A percentile compares a stretch with the other conserved stretches of the same genome.
Evolutionary conservation across 2,113 vertebrate genomes (phyloP).

Genomic region (Ahaetulla prasina): DNA sequence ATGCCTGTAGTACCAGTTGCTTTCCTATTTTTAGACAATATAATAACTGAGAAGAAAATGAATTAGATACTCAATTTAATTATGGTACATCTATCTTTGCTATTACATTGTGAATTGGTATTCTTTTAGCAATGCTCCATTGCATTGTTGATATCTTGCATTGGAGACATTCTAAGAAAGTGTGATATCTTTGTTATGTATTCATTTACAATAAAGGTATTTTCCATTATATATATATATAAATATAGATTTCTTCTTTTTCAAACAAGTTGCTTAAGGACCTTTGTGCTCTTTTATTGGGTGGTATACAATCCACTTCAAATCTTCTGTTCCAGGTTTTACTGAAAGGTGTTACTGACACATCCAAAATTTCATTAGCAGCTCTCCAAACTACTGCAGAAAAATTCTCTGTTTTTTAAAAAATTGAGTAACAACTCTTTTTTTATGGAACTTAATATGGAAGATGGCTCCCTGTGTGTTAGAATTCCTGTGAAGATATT

Average conservation of each 20-base stretch:
- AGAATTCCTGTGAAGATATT: background rate
- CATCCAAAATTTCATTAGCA: background rate
- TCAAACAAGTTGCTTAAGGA: background rate
- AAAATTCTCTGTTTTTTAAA: background rate
- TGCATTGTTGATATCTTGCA: background rate
- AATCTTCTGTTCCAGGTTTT: background rate
- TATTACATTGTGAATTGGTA: background rate
- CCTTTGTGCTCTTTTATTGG: background rate
- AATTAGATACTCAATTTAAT: background rate
- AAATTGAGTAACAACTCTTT: background rate
- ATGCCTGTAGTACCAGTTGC: background rate
- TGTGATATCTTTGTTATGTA: background rate
- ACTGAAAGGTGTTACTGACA: background rate
- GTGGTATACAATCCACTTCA: background rate
- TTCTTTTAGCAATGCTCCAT: background rate
- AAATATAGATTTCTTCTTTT: background rate
- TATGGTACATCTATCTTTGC: background rate
- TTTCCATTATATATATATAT: background rate
- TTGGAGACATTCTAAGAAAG: background rate
- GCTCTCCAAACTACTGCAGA: background rate
- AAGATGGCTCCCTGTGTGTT: background rate
- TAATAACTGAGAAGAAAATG: background rate
- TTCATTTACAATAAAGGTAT: background rate
- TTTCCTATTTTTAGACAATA: background rate
- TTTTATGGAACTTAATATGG: background rate